Conservation (phyloP, 23 tunicate species). For the Halocynthia aurantium region DNA sequence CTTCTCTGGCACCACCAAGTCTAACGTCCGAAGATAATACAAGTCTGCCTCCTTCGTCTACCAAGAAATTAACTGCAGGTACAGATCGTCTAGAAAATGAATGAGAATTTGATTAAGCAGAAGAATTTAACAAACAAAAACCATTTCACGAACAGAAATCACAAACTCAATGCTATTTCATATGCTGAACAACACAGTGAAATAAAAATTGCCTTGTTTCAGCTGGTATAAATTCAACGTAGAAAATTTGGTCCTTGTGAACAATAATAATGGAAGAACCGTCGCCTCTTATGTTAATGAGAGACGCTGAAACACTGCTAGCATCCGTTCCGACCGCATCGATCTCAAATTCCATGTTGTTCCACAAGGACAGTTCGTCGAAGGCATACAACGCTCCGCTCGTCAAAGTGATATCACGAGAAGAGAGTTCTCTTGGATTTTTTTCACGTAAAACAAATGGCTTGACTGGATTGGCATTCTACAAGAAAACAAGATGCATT, state of each 20-base stretch:
- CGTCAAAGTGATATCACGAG: conserved; percentile 2
- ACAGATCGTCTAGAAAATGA: conserved; percentile 11
- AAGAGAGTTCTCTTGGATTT: conserved; percentile 13
- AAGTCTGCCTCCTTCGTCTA: conserved; percentile 11
- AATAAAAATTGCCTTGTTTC: conserved; percentile 10
- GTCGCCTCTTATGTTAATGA: conserved; percentile 23
- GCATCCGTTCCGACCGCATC: conserved; percentile 5
- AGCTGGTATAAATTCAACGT: conserved; percentile 14
- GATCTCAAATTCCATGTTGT: conserved; percentile 2
- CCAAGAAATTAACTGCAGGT: conserved; percentile 24
- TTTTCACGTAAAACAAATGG: conserved; percentile 19
- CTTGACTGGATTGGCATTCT: conserved; percentile 16
- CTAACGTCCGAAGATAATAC: conserved; percentile 19
- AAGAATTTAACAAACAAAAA: too few relatives aligned
- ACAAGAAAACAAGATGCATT: neutral
- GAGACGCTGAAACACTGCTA: neutral
- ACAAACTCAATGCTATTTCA: too few relatives aligned
- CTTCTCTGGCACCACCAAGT: conserved; percentile 10
- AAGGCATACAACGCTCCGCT: conserved; percentile 28
- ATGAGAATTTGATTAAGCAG: too few relatives aligned
- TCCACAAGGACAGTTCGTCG: conserved; percentile 23
- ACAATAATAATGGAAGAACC: conserved; percentile 7
- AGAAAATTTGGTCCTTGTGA: conserved; percentile 15
- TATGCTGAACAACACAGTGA: neutral
- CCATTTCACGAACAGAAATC: too few relatives aligned